These are phyloP conservation scores for Stegodyphus dumicola DNA, from an alignment of 1,140 invertebrate species.

Conservation along the genomic window DNA sequence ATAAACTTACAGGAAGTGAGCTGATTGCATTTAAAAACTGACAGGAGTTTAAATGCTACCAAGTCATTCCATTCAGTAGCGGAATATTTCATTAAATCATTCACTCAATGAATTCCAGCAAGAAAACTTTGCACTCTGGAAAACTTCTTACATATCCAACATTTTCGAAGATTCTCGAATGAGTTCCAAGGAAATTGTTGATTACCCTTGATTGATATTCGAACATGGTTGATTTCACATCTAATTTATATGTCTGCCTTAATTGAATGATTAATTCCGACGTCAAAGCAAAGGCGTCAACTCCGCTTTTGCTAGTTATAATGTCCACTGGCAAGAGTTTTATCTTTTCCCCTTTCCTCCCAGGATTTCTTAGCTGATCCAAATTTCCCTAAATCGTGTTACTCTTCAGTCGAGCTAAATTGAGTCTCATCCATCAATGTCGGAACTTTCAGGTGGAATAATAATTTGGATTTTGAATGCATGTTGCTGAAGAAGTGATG, in stretches of 20 bases:
- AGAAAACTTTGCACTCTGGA: not conserved
- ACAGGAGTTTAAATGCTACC: too few species aligned
- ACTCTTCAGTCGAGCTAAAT: constrained; percentile 32
- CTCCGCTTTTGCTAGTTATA: not conserved
- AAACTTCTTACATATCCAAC: not conserved
- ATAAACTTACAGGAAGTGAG: too few species aligned
- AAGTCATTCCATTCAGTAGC: too few species aligned
- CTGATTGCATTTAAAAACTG: too few species aligned
- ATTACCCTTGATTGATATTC: constrained; percentile 36
- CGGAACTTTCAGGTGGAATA: constrained; percentile 31
- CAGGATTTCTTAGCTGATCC: constrained; percentile 11
- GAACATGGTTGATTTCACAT: constrained; percentile 40
- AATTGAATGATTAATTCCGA: constrained; percentile 54
- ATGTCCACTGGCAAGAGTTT: not conserved
- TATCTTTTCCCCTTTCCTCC: not conserved
- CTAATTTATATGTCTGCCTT: constrained; percentile 49
- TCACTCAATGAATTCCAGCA: too few species aligned
- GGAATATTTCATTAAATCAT: too few species aligned
- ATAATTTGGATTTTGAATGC: constrained; percentile 57
- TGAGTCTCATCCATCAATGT: constrained; percentile 45
- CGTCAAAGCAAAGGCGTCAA: constrained; percentile 1
- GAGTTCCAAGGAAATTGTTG: not conserved
- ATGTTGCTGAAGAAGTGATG: not conserved
- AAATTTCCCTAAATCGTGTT: constrained; percentile 32
- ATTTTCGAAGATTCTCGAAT: not conserved